Conservation (phyloP, 2,888 invertebrate genomes). For the Clepsis dumicolana region DNA sequence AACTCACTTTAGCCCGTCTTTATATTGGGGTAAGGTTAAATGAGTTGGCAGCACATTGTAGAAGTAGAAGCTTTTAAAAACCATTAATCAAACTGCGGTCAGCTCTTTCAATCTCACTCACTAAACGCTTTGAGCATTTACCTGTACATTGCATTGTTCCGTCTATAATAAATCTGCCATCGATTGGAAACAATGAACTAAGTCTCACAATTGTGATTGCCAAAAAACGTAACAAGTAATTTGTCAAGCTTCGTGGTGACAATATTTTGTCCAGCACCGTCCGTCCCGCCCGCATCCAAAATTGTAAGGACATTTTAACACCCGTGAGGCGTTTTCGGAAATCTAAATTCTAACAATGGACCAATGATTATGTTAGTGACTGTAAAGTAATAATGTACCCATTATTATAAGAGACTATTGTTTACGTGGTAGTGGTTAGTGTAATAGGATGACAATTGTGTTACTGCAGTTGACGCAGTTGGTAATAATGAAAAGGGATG, state of each 20-base stretch:
- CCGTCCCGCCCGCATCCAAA: conserved; percentile 64
- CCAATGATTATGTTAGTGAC: conserved; percentile 78
- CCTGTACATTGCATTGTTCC: conserved; percentile 17
- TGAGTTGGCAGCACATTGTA: conserved; percentile 18
- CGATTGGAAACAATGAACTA: conserved; percentile 24
- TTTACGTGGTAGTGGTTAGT: conserved; percentile 78
- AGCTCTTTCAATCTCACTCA: conserved; percentile 20
- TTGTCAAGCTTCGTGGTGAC: conserved; percentile 76
- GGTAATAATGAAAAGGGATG: conserved; percentile 27
- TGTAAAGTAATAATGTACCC: conserved; percentile 76
- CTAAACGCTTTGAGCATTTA: conserved; percentile 24
- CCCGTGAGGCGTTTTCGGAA: conserved; percentile 75
- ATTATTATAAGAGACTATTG: conserved; percentile 76
- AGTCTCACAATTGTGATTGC: conserved; percentile 21
- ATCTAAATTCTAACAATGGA: conserved; percentile 68
- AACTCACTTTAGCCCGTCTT: conserved; percentile 14
- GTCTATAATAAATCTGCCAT: conserved; percentile 29
- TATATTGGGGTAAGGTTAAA: conserved; percentile 9
- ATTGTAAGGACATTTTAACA: conserved; percentile 65
- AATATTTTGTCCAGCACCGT: conserved; percentile 77
- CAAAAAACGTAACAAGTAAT: conserved; percentile 64
- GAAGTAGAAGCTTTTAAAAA: conserved; percentile 36
- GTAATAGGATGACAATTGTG: conserved; percentile 56
- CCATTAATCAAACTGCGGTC: conserved; percentile 41
- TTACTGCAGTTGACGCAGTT: conserved; percentile 41